A percentile compares a stretch with the other conserved stretches of the same genome.
phyloP scores from a whole-genome alignment of 1,140 invertebrate species.

The Drosophila tropicalis region DNA sequence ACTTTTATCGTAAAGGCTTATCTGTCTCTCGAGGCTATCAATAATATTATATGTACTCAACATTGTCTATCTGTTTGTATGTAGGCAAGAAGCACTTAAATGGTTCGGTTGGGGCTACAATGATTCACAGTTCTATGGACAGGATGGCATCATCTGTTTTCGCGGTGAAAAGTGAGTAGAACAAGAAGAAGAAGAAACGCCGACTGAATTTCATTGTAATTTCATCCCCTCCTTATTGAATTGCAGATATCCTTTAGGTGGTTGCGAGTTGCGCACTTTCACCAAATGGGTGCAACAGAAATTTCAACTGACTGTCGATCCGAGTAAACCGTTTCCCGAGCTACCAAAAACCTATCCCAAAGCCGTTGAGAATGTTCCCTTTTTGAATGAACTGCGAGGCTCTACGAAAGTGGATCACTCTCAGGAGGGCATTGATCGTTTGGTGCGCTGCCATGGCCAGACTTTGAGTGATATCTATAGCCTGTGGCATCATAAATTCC shows the following conservation, averaged over 20 bases:
- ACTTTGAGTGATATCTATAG: slow-evolving; percentile 95
- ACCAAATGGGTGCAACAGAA: slow-evolving; percentile 91
- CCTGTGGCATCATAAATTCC: slow-evolving; percentile 88
- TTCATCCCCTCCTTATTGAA: slow-evolving; percentile 84
- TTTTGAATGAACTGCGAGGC: slow-evolving; percentile 86
- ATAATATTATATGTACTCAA: slow-evolving; percentile 3
- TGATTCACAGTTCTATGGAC: slow-evolving; percentile 91
- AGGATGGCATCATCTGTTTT: slow-evolving; percentile 88
- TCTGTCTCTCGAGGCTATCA: slow-evolving; percentile 5
- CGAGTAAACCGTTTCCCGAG: slow-evolving; percentile 82
- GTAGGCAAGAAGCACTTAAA: slow-evolving; percentile 93
- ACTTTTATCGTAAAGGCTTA: neutral
- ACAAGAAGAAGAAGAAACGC: neutral
- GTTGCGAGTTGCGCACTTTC: slow-evolving; percentile 90
- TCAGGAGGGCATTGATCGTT: slow-evolving; percentile 90
- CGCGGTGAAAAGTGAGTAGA: slow-evolving; percentile 63
- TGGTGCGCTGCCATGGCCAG: slow-evolving; percentile 97
- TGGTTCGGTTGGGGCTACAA: slow-evolving; percentile 99
- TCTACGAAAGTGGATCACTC: slow-evolving; percentile 89
- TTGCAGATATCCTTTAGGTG: slow-evolving; percentile 92
- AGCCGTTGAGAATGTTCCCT: slow-evolving; percentile 84
- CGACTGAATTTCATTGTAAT: slow-evolving; percentile 80
- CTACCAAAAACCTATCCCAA: slow-evolving; percentile 85
- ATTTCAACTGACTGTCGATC: slow-evolving; percentile 87
- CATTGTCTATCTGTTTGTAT: neutral